Evolutionary conservation across 2,888 invertebrate species (phyloP).

Genomic region (Dermolepida albohirtum): DNA sequence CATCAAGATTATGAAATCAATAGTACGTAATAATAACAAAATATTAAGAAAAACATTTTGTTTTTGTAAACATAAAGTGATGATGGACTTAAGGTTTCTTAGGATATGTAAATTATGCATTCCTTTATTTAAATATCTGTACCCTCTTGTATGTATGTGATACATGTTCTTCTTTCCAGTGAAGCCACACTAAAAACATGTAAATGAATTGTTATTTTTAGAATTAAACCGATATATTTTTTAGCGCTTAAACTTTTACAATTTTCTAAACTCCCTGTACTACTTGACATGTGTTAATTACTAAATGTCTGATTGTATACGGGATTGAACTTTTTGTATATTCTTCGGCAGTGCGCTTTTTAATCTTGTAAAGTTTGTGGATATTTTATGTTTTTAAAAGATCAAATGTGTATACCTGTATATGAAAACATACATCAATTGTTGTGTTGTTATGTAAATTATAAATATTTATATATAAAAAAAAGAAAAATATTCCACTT

Average conservation of each 20-base stretch:
- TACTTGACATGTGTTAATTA: not conserved
- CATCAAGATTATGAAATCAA: too few relatives aligned
- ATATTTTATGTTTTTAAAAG: not conserved
- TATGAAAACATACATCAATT: constrained; percentile 39
- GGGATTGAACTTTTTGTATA: too few relatives aligned
- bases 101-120: too few relatives aligned
- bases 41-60: too few relatives aligned
- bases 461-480: constrained; percentile 16
- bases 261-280: not conserved
- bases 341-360: not conserved
- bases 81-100: too few relatives aligned
- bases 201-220: constrained; percentile 3
- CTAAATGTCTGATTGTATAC: too few relatives aligned
- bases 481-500: constrained; percentile 8
- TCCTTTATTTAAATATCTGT: too few relatives aligned
- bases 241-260: constrained; percentile 1
- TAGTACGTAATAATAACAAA: too few relatives aligned
- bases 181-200: not conserved
- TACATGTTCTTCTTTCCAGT: too few relatives aligned
- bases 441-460: constrained; percentile 15
- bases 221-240: constrained; percentile 14
- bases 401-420: not conserved
- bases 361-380: not conserved
- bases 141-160: too few relatives aligned
- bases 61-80: too few relatives aligned